Evolutionary conservation across 1,140 invertebrate genomes (phyloP).

Genomic region (Musca domestica): DNA sequence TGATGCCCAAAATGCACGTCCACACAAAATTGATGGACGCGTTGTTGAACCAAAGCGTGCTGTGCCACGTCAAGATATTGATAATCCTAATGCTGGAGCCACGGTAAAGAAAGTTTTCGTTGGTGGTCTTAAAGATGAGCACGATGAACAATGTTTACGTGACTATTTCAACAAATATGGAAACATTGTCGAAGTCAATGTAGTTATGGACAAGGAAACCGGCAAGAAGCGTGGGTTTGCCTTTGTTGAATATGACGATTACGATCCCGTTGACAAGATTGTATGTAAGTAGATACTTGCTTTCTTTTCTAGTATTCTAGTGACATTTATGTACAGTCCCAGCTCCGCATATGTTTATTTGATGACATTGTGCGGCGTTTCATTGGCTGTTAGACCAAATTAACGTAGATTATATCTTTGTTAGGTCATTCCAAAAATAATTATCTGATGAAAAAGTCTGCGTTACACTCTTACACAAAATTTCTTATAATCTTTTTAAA

Average conservation of each 20-base stretch:
- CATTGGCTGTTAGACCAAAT: constrained; percentile 31
- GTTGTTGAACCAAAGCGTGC: constrained; percentile 97
- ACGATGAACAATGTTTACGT: constrained; percentile 82
- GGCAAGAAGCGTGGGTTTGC: constrained; percentile 92
- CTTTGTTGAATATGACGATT: constrained; percentile 95
- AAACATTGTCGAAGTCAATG: constrained; percentile 76
- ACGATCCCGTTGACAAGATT: constrained; percentile 94
- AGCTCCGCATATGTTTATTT: constrained; percentile 29
- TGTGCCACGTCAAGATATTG: constrained; percentile 90
- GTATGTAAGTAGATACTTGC: constrained; percentile 62
- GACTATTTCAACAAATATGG: constrained; percentile 86
- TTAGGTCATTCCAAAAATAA: constrained; percentile 20
- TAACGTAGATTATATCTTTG: constrained; percentile 28
- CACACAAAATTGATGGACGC: constrained; percentile 68
- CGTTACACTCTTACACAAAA: constrained; percentile 36
- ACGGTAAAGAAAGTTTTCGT: constrained; percentile 96
- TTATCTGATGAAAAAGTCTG: constrained; percentile 41
- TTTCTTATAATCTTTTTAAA: background rate
- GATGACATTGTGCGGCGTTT: constrained; percentile 31
- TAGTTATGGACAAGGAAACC: constrained; percentile 88
- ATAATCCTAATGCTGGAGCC: constrained; percentile 85
- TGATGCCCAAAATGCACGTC: constrained; percentile 85
- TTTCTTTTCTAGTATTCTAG: background rate
- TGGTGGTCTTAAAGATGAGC: constrained; percentile 85
- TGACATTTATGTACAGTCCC: constrained; percentile 23